phyloP scores from a whole-genome alignment of 2,888 invertebrate genomes.

The Cephus pulcher region DNA sequence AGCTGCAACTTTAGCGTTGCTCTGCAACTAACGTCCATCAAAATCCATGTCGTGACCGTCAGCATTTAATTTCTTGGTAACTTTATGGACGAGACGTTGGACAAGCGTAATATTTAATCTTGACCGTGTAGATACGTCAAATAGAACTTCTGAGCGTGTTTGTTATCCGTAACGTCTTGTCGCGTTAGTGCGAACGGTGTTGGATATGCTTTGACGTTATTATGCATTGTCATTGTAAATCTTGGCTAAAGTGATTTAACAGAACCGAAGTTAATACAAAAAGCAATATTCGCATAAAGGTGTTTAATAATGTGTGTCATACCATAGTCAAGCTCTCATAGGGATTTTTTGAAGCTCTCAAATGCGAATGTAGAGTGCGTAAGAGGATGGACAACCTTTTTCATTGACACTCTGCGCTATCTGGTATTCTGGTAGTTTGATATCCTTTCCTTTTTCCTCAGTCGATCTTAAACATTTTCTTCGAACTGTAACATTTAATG shows the following conservation, averaged over 20 bases:
- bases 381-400: not conserved
- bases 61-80: not conserved
- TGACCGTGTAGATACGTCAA: not conserved
- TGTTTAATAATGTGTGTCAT: not conserved
- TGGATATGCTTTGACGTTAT: not conserved
- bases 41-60: not conserved
- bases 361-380: not conserved
- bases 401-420: not conserved
- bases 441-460: not conserved
- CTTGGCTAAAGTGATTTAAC: not conserved
- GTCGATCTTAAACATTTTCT: not conserved
- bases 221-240: not conserved
- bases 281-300: not conserved
- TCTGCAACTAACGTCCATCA: not conserved
- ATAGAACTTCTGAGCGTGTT: not conserved
- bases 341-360: not conserved
- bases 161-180: not conserved
- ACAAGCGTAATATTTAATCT: not conserved
- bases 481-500: not conserved
- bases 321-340: not conserved
- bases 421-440: not conserved
- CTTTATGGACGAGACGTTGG: not conserved
- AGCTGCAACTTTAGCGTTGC: not conserved
- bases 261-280: not conserved
- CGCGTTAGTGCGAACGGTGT: not conserved